Evolutionary conservation across 1,140 invertebrate genomes (phyloP), one percentile per base, ranked within the genome.

Genomic region (Telenomus remus): DNA sequence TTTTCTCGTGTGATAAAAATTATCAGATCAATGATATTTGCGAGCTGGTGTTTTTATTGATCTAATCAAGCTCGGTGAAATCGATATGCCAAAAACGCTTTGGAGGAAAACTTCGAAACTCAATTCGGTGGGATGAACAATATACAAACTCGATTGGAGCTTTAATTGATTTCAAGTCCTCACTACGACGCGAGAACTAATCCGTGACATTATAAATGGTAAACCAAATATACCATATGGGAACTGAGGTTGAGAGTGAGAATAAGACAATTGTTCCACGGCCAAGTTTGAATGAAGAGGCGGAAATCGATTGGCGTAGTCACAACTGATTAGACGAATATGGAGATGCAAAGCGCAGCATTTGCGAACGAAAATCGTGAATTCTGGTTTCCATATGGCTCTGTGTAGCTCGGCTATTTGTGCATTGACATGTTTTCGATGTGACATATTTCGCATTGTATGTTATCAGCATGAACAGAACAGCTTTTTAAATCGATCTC

Each of bases 281-380:
- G 53, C 12, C 39, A 74, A 63, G 46, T 74, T 74, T 65, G n/a
- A 19, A 8, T 47, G 53, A 68, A 59, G 57, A 49, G 42, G 46
- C 47, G 55, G 60, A n/a, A 74, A 74, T 74, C 53, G 63, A 74
- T 74, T 68, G 63, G 34, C 46, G 19, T 49, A 49, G 63, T 61
- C 57, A 51, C 39, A 54, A 49, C 63, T 74, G 71, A 74, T 68
- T 74, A 74, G 63, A 74, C 57, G 71, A 74, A 74, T 68, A 37
- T 60, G 49, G 54, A 63, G 57, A 68, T 61, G 63, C 51, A 68
- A 63, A 63, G 51, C 63, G 51, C 27, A 57, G 47, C 44, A 47
- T 57, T 51, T 50, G 46, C 46, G 34, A 74, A 56, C 63, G 56
- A 47, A 42, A 68, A 57, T 51, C 68, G 57, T 56, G 49, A 74